phyloP scores from a whole-genome alignment of 2,113 vertebrate species.

The Chionis minor region DNA sequence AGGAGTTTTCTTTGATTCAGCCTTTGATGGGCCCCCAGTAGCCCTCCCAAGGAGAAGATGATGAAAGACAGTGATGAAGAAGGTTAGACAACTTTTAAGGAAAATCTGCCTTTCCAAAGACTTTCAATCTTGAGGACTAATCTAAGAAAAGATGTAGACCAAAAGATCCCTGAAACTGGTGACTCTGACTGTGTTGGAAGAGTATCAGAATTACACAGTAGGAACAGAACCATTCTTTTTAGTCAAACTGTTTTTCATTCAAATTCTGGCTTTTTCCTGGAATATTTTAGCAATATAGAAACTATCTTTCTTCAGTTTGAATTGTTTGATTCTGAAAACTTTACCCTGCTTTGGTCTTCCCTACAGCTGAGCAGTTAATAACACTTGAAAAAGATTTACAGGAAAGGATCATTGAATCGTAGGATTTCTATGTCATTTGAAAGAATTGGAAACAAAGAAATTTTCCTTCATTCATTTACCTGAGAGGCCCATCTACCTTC shows the following conservation, averaged over 20 bases:
- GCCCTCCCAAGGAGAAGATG: conserved; percentile 50
- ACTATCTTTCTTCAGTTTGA: background rate
- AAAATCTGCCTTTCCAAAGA: background rate
- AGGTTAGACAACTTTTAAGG: conserved; percentile 1
- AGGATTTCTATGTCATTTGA: background rate
- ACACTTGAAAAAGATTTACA: background rate
- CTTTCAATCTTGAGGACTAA: conserved; percentile 5
- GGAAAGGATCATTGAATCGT: background rate
- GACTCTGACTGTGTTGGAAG: background rate
- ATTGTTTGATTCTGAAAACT: background rate
- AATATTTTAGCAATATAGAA: background rate
- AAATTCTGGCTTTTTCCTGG: background rate
- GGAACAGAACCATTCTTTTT: background rate
- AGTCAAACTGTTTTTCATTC: background rate
- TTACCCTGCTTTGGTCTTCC: background rate
- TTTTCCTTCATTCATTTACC: background rate
- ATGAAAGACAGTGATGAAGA: conserved; percentile 53
- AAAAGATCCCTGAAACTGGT: background rate
- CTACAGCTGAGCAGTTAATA: background rate
- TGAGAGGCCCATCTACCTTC: background rate
- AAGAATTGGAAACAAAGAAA: background rate
- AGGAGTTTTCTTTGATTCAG: conserved; percentile 63
- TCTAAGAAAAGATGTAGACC: background rate
- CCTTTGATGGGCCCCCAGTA: conserved; percentile 36
- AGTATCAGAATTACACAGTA: background rate